phyloP scores from a whole-genome alignment of 2,113 vertebrate species.

The Myxocyprinus asiaticus region DNA sequence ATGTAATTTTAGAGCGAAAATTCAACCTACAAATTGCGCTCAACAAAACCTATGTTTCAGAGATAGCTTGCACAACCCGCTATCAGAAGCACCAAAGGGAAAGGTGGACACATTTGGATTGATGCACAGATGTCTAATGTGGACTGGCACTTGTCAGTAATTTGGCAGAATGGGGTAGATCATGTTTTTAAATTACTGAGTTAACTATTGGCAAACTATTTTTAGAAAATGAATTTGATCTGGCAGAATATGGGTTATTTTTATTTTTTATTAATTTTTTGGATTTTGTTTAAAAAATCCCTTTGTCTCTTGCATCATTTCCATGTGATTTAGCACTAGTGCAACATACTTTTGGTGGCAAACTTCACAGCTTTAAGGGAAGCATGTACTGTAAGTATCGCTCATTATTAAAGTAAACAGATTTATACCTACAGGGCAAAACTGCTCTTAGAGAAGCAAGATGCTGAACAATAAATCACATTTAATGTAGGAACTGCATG shows the following conservation, averaged over 20 bases:
- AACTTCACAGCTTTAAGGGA: conserved; percentile 3
- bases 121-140: no score
- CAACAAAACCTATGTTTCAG: no score
- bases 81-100: no score
- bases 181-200: no score
- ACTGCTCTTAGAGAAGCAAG: neutral
- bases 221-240: neutral
- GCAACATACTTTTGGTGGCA: conserved; percentile 21
- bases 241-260: neutral
- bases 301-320: neutral
- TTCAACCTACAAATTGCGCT: no score
- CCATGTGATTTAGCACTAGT: neutral
- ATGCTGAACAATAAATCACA: conserved; percentile 5
- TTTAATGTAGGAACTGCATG: conserved; percentile 5
- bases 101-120: no score
- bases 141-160: no score
- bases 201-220: no score
- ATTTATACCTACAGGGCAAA: conserved; percentile 21
- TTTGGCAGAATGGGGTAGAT: neutral
- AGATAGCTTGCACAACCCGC: no score
- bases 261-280: neutral
- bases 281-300: neutral
- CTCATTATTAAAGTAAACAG: conserved; percentile 16
- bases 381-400: neutral
- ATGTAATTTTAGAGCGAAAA: no score